These are phyloP conservation scores for Spinus olivaceus DNA, from an alignment of 2,797 vertebrate species.

Conservation along the genomic window DNA sequence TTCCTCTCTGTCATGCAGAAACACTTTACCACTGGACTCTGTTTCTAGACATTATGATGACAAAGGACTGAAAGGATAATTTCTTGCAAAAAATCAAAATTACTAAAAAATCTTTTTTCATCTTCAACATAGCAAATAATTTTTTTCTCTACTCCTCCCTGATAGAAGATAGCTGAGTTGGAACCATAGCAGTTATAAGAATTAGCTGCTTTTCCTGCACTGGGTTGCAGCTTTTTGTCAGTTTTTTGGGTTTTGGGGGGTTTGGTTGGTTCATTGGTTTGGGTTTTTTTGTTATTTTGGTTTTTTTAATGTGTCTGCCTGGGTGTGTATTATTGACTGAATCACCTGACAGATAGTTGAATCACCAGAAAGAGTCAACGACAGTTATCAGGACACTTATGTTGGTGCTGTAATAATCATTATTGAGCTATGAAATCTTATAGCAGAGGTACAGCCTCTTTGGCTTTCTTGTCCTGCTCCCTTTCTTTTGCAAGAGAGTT, in stretches of 20 bases:
- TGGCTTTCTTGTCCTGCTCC: neutral
- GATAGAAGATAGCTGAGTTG: neutral
- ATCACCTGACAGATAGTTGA: neutral
- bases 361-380: neutral
- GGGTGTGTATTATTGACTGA: neutral
- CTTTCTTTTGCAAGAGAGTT: neutral
- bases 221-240: neutral
- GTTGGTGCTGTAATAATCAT: neutral
- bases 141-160: neutral
- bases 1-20: neutral
- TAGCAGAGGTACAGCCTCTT: neutral
- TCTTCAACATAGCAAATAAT: neutral
- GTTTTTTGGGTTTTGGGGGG: fast-evolving
- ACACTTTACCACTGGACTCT: neutral
- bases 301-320: neutral
- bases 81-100: neutral
- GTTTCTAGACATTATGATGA: neutral
- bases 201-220: neutral
- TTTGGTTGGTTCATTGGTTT: neutral
- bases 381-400: neutral
- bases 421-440: neutral
- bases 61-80: neutral
- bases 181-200: neutral
- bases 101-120: neutral
- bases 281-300: neutral